Base-by-base conservation (phyloP, 2,888 invertebrate species). In the Caenorhabditis doughertyi region DNA sequence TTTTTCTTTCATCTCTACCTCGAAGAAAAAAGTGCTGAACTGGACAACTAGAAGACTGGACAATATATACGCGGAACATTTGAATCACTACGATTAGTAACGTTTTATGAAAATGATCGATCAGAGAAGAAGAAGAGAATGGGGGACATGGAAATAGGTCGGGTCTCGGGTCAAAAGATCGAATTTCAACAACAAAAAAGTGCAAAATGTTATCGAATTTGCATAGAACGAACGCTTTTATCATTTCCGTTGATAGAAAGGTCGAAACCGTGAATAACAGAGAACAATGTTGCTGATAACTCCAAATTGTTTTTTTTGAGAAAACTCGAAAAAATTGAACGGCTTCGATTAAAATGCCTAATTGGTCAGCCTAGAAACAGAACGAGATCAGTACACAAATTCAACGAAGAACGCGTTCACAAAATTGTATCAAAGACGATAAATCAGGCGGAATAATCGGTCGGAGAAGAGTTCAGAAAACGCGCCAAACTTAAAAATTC, bases 41-140 rank as follows among this genome's bases (percentile, higher is more conserved):
- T 65, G 51, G 51, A 47, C 44, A 18, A 7, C 9, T 35, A 7
- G 35, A n/a, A 27, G 55, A 55, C 53, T n/a, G 25, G 25, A n/a
- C 29, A n/a, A 32, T 53, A 11, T 25, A 7, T 27, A 18, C 21
- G 5, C 55, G 53, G 60, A 42, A 62, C 7, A 25, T 47, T 49
- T 49, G 62, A 62, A 44, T 62, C 44, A 62, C 42, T 7, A 62
- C 62, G 62, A 62, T 62, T 62, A 62, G 44, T 62, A 62, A 62
- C 62, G 27, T 62, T 25, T 42, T 27, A 62, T 27, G 44, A 62
- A n/a, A 62, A n/a, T 35, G 9, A 27, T 3, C 39, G 39, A 23
- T 8, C 3, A 49, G 2, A 49, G 44, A 16, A 5, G 18, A n/a
- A 44, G 44, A n/a, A 16, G 44, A 32, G 32, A 9, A 32, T 32